These are phyloP conservation scores for Isichthys henryi DNA, from an alignment of 2,113 vertebrate genomes.

Conservation along the genomic window DNA sequence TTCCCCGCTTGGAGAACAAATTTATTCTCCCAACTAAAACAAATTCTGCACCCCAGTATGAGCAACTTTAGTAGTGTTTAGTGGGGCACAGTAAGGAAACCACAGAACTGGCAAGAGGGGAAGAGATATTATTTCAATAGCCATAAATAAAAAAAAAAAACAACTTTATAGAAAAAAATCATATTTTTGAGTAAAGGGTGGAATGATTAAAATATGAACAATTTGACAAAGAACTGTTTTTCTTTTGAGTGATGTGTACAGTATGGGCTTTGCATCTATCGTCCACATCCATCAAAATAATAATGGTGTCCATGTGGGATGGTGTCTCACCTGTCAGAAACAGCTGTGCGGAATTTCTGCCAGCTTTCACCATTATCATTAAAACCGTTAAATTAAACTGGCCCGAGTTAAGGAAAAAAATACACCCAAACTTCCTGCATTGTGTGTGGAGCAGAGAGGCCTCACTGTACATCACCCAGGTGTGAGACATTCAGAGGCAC, in stretches of 20 bases:
- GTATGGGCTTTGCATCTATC: not conserved
- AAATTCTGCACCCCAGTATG: not conserved
- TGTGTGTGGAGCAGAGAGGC: not conserved
- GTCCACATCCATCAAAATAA: not conserved
- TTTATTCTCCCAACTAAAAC: not conserved
- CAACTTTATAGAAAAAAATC: not conserved
- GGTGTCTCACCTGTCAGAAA: not conserved
- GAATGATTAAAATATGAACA: not conserved
- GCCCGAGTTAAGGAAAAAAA: not conserved
- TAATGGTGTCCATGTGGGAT: not conserved
- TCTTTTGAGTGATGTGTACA: not conserved
- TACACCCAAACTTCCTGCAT: not conserved
- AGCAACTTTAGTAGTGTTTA: not conserved
- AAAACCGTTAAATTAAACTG: slow-evolving; percentile 13
- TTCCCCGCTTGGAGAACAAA: not conserved
- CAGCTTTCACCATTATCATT: slow-evolving; percentile 8
- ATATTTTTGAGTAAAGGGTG: not conserved
- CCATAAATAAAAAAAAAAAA: not conserved
- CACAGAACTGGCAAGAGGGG: not conserved
- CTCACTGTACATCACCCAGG: not conserved
- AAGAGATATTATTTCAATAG: not conserved
- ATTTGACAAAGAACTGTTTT: not conserved
- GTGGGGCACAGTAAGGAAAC: not conserved
- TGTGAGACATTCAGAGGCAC: slow-evolving; percentile 35
- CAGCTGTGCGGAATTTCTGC: slow-evolving; percentile 13